These are phyloP conservation scores for Hiodon alosoides DNA, from an alignment of 2,113 vertebrate genomes.

Conservation along the genomic window DNA sequence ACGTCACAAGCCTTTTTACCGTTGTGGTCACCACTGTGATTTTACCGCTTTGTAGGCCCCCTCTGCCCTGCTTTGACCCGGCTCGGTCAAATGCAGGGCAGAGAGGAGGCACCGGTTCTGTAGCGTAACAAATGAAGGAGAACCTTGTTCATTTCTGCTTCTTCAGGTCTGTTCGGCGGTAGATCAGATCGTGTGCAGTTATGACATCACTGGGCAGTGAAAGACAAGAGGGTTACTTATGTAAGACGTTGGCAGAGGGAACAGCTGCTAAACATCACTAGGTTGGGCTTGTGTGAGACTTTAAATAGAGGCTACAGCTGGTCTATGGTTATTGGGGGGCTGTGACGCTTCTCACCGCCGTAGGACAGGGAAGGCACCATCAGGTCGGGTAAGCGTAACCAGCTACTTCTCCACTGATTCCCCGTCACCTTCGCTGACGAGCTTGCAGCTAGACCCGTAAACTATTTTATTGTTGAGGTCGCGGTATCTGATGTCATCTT, in stretches of 20 bases:
- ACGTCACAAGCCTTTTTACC: too few relatives aligned
- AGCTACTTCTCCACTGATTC: too few relatives aligned
- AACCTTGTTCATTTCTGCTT: too few relatives aligned
- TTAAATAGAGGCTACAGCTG: conserved; percentile 1
- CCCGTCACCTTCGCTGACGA: background rate
- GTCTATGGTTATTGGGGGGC: background rate
- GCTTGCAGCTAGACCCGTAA: too few relatives aligned
- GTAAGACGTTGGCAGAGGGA: background rate
- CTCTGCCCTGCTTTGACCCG: background rate
- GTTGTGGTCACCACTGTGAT: too few relatives aligned
- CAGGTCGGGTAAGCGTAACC: background rate
- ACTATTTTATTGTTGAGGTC: too few relatives aligned
- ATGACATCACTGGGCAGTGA: background rate
- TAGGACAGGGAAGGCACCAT: too few relatives aligned
- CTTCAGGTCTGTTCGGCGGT: background rate
- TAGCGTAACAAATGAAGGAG: too few relatives aligned
- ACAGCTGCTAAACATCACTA: background rate
- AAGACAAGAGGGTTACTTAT: background rate
- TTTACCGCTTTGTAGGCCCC: too few relatives aligned
- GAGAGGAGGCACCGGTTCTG: too few relatives aligned
- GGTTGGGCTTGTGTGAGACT: background rate
- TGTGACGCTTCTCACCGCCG: background rate
- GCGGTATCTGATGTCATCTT: too few relatives aligned
- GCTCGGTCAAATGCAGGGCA: too few relatives aligned
- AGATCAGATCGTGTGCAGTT: background rate